Base-by-base conservation (phyloP, 35 echinoderm and acorn worm species). In the Holothuria glaberrima region DNA sequence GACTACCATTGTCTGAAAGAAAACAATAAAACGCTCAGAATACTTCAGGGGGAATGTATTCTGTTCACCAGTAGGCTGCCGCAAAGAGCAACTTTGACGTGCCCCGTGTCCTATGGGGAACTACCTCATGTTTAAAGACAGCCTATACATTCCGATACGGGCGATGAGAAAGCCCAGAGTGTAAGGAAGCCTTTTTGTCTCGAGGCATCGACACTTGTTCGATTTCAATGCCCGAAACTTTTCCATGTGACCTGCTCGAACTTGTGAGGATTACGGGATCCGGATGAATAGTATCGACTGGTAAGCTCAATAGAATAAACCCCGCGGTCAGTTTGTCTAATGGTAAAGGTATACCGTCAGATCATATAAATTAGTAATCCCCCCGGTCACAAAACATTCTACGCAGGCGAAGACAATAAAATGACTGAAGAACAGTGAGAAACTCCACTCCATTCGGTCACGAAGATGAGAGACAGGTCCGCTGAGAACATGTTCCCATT, bases 281-380 rank as follows among this genome's bases (percentile, higher is more conserved):
- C 72, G 36, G 30, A 38, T 76, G 17, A 45, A 36, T 76, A 44
- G 72, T 76, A 76, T 76, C 72, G 34, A 45, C 72, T 45, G 72
- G 36, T n/a, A 44, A 44, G 72, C 36, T 76, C 72, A 76, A 76
- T 76, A 33, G 72, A 76, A 45, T 10, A 76, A 21, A 76, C 34
- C 72, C 72, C 34, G 72, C 21, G 72, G 72, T 45, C 46, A 76
- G 35, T 76, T 76, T 76, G 72, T 76, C 35, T 76, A 41, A 18
- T 27, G 13, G 34, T 76, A 76, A 76, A 76, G 46, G 72, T 76
- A 76, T 44, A 76, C 72, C 72, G 34, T 45, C 30, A 76, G 36
- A 76, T 76, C 72, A 76, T 76, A 76, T 76, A 76, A 76, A 76
- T 76, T 76, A 76, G 72, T 76, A 25, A 76, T 76, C 72, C 72